Evolutionary conservation across 2,888 invertebrate genomes (phyloP), one percentile per base, ranked within the genome.

Genomic region (Caradrina clavipalpis): DNA sequence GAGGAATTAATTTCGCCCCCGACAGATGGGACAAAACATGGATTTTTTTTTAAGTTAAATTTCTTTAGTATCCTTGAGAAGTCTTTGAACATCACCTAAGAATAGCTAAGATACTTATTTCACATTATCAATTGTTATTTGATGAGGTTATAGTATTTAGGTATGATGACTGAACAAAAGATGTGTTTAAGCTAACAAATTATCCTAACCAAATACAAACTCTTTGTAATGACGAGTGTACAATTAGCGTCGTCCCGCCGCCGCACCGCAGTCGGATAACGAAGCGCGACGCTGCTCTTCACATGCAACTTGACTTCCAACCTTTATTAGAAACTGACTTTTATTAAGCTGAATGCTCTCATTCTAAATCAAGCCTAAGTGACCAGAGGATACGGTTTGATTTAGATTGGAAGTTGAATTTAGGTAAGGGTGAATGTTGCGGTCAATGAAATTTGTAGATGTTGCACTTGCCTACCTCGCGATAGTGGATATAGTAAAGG

Each of bases 271-370:
- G 87, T 87, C 85, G 89, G 87, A 92, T 93, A 93, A 93, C 93
- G 93, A 93, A 93, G 93, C 90, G 81, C 88, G 87, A 88, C 89
- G 89, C 88, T 89, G 88, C 93, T 90, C 89, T 90, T 89, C 88
- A 90, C 89, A 89, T 91, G 90, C 89, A 90, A 89, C 91, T 92
- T 92, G 89, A 91, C 88, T 91, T 78, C 54, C 54, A 69, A 70
- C 59, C 68, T 82, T 83, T 89, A 89, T 88, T 87, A 87, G 58
- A 90, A 90, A 88, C 63, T 54, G 64, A 77, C 75, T 82, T 71
- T 71, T 89, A 82, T 15, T 4, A 17, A 35, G 15, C 4, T 45
- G 8, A 17, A 11, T 1, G n/a, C 8, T 1, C 0, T 0, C 42
- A 64, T 42, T 1, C 42, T 4, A 87, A 82, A 75, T 42, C 7